phyloP scores from a whole-genome alignment of 2,797 vertebrate species.

The Leptoclinus maculatus region DNA sequence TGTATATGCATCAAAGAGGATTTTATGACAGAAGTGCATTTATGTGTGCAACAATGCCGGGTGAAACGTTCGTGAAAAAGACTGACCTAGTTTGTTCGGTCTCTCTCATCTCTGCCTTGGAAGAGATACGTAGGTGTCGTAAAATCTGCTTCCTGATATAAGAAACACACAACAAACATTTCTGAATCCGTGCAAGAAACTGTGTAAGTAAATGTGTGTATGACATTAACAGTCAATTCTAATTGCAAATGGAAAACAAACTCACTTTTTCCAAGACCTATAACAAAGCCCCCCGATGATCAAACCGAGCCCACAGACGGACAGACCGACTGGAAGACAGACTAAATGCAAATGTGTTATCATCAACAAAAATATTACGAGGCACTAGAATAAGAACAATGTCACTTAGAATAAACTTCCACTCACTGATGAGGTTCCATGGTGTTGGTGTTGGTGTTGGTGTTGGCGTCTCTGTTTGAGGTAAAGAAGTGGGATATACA shows the following conservation, averaged over 20 bases:
- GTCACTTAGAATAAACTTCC: background rate
- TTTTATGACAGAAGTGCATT: background rate
- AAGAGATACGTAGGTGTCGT: fast-evolving
- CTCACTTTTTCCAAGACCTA: slow-evolving; percentile 35
- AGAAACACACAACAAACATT: slow-evolving; percentile 1
- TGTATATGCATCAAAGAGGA: background rate
- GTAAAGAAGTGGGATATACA: background rate
- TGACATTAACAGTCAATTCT: background rate
- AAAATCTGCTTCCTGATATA: slow-evolving; percentile 3
- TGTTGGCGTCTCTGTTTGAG: background rate
- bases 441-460: fast-evolving
- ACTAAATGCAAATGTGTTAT: slow-evolving; percentile 2
- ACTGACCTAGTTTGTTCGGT: slow-evolving; percentile 1
- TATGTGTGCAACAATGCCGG: background rate
- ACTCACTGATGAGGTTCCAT: background rate
- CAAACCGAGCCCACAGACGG: fast-evolving
- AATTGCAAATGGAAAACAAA: background rate
- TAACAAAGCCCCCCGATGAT: fast-evolving
- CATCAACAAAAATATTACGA: background rate
- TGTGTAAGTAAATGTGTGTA: background rate
- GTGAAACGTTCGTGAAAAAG: background rate
- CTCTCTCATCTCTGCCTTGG: background rate
- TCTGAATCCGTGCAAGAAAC: background rate
- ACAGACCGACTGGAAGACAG: fast-evolving
- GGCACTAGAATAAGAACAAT: background rate